These are phyloP conservation scores for Pediacus dermestoides DNA, from an alignment of 2,888 invertebrate genomes.

Conservation along the genomic window DNA sequence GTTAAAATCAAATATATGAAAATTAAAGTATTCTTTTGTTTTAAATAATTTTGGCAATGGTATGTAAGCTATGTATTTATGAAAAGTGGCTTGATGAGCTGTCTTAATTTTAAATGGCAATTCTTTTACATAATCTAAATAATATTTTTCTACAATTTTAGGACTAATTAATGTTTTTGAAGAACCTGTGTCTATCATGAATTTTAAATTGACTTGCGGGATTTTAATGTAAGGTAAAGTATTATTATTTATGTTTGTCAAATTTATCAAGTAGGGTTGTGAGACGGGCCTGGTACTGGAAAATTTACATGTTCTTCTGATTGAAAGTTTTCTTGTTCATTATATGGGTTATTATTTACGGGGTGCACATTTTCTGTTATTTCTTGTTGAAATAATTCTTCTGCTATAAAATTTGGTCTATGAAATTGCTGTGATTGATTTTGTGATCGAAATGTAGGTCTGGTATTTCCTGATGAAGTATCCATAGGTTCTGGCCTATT, in stretches of 20 bases:
- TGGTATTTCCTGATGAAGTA: constrained; percentile 6
- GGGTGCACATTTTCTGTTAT: not conserved
- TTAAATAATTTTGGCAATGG: constrained; percentile 4
- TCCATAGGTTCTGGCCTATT: constrained; percentile 5
- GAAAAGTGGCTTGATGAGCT: not conserved
- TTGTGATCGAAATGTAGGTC: not conserved
- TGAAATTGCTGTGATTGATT: too few relatives aligned
- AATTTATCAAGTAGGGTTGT: too few relatives aligned
- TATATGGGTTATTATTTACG: not conserved
- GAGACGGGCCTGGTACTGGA: not conserved
- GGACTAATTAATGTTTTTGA: constrained; percentile 1
- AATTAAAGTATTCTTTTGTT: not conserved
- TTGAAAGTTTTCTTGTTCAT: not conserved
- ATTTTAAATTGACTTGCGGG: constrained; percentile 1
- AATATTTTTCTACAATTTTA: constrained; percentile 1
- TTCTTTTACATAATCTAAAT: too few relatives aligned
- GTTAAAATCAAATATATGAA: constrained; percentile 4
- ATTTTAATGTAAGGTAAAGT: constrained; percentile 1
- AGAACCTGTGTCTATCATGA: not conserved
- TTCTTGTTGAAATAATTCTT: constrained; percentile 7
- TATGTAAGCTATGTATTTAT: not conserved
- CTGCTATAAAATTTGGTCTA: constrained; percentile 5
- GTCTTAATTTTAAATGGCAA: constrained; percentile 4
- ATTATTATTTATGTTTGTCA: not conserved
- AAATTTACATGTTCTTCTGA: not conserved